These are phyloP conservation scores for Omphaloscelis lunosa DNA, from an alignment of 2,888 invertebrate species.

Conservation along the genomic window DNA sequence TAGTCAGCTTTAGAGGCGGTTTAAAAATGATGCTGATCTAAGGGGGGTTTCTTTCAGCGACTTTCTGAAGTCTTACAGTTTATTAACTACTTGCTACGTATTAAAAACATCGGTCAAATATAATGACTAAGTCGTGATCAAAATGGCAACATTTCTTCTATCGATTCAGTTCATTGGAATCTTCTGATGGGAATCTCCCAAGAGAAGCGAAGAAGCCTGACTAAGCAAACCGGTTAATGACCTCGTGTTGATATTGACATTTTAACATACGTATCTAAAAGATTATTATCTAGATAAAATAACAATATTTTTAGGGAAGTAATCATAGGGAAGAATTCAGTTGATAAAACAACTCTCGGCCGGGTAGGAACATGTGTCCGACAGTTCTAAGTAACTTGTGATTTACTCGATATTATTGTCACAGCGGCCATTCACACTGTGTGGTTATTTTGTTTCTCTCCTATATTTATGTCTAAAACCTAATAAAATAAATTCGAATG, in stretches of 20 bases:
- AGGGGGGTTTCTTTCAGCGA: background rate
- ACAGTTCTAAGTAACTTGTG: background rate
- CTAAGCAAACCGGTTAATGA: background rate
- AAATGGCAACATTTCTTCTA: background rate
- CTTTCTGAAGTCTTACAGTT: no score
- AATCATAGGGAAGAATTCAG: background rate
- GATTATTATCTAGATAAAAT: background rate
- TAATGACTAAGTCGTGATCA: background rate
- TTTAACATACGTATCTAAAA: background rate
- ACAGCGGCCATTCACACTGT: slow-evolving; percentile 43
- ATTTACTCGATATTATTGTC: slow-evolving; percentile 29
- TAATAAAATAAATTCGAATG: slow-evolving; percentile 44
- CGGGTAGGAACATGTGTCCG: background rate
- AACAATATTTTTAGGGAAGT: background rate
- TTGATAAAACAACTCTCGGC: background rate
- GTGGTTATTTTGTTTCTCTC: slow-evolving; percentile 5
- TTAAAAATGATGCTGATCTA: background rate
- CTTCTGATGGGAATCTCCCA: background rate
- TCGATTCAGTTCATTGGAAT: background rate
- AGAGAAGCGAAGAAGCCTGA: background rate
- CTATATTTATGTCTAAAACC: slow-evolving; percentile 9
- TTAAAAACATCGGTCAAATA: background rate
- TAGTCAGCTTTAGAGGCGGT: background rate
- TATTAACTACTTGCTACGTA: background rate
- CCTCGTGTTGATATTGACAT: background rate